These are phyloP conservation scores for Epicauta chinensis DNA, from an alignment of 1,140 invertebrate genomes.

Conservation along the genomic window DNA sequence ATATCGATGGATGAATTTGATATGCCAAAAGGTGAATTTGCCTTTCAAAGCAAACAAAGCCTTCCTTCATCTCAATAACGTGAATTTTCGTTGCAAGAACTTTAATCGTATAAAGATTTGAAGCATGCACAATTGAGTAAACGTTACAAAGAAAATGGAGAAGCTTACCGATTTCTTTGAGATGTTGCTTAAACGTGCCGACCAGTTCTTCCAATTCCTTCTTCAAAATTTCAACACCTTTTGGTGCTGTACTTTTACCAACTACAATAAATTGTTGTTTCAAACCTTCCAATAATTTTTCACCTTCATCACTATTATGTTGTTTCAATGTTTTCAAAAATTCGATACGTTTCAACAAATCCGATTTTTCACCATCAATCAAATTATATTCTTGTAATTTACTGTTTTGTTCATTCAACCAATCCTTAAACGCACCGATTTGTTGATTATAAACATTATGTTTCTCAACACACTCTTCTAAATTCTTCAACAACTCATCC, in stretches of 20 bases:
- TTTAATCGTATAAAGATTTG: no score
- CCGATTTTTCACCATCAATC: conserved; percentile 71
- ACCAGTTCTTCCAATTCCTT: conserved; percentile 68
- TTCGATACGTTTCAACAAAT: conserved; percentile 67
- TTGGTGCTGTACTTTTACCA: conserved; percentile 73
- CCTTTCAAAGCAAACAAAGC: no score
- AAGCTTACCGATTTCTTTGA: conserved; percentile 56
- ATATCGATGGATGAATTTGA: no score
- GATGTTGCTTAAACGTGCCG: conserved; percentile 56
- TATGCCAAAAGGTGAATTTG: no score
- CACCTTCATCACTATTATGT: conserved; percentile 63
- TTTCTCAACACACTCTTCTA: conserved; percentile 79
- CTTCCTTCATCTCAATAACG: no score
- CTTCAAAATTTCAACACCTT: conserved; percentile 64
- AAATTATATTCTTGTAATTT: conserved; percentile 72
- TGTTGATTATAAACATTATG: conserved; percentile 72
- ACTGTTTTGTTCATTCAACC: conserved; percentile 68
- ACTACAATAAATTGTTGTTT: conserved; percentile 61
- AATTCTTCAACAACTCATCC: conserved; percentile 73
- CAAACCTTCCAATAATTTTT: conserved; percentile 64
- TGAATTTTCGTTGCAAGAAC: no score
- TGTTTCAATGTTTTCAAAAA: conserved; percentile 61
- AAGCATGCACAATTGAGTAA: no score
- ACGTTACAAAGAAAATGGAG: conserved; percentile 1
- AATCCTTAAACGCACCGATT: conserved; percentile 69